phyloP scores from a whole-genome alignment of 2,113 vertebrate genomes.

The Corynorhinus townsendii region DNA sequence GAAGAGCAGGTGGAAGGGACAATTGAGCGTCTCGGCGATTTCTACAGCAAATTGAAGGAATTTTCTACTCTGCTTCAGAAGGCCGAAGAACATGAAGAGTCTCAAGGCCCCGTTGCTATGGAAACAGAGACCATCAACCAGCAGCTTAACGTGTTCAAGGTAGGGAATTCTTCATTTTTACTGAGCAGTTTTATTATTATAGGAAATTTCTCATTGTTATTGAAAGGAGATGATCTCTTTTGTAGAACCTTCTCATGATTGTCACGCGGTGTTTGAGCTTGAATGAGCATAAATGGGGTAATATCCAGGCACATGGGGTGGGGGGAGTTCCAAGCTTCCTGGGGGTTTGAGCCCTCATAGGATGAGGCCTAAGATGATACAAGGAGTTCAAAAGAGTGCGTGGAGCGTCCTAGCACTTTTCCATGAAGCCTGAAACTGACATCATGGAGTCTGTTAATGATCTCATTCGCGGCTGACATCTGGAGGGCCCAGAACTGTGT shows the following conservation, averaged over 20 bases:
- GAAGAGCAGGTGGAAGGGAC: conserved; percentile 86
- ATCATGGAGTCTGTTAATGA: background rate
- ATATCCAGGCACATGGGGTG: too few species aligned
- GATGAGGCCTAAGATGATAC: background rate
- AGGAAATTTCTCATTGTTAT: background rate
- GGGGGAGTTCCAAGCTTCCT: background rate
- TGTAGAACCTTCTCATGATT: background rate
- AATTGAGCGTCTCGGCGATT: conserved; percentile 85
- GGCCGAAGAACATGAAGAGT: conserved; percentile 89
- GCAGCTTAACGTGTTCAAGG: conserved; percentile 94
- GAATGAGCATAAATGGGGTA: background rate
- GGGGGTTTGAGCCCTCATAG: background rate
- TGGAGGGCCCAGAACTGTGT: background rate
- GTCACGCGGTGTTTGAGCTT: background rate
- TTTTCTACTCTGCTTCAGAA: conserved; percentile 81
- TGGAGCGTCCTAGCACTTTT: background rate
- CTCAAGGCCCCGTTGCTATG: conserved; percentile 93
- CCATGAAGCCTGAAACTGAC: background rate
- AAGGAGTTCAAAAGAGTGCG: background rate
- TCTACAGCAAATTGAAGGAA: conserved; percentile 84
- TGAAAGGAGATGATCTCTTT: background rate
- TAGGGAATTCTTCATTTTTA: conserved; percentile 74
- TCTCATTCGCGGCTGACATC: background rate
- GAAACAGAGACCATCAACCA: conserved; percentile 96
- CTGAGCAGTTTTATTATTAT: background rate